These are phyloP conservation scores for Chrysochloris asiatica DNA, from an alignment of 2,113 vertebrate genomes.

Conservation along the genomic window DNA sequence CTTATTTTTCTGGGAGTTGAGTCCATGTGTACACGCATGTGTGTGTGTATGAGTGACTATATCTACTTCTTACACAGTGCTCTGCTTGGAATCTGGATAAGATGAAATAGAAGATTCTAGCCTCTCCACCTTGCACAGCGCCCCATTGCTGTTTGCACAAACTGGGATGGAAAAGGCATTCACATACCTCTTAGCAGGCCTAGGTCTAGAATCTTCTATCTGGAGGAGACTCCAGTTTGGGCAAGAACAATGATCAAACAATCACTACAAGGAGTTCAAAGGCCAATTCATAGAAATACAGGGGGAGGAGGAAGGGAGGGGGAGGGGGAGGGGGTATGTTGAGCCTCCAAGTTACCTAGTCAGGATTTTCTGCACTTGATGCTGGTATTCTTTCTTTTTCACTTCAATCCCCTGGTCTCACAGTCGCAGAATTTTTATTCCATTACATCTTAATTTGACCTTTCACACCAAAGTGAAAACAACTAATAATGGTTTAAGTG, in stretches of 20 bases:
- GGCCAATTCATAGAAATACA: conserved; percentile 34
- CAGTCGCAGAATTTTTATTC: background rate
- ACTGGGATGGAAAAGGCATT: background rate
- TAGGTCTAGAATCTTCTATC: background rate
- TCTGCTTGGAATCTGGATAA: background rate
- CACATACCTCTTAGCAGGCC: background rate
- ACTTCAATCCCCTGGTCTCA: background rate
- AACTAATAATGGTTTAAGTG: background rate
- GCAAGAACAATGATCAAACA: background rate
- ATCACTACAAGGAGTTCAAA: background rate
- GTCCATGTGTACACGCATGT: background rate
- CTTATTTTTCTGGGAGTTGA: conserved; percentile 21
- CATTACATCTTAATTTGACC: background rate
- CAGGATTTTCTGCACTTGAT: background rate
- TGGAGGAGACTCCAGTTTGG: background rate
- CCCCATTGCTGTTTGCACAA: background rate
- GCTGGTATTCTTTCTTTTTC: background rate
- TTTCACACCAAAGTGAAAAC: background rate
- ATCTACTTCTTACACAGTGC: background rate
- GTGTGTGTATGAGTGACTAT: background rate
- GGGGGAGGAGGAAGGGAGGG: background rate
- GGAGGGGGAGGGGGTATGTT: background rate
- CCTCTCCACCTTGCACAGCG: background rate
- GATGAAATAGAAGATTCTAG: conserved; percentile 40
- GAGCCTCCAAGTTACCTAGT: background rate